Evolutionary conservation across 2,113 vertebrate species (phyloP).

Genomic region (Myanophis thanlyinensis): DNA sequence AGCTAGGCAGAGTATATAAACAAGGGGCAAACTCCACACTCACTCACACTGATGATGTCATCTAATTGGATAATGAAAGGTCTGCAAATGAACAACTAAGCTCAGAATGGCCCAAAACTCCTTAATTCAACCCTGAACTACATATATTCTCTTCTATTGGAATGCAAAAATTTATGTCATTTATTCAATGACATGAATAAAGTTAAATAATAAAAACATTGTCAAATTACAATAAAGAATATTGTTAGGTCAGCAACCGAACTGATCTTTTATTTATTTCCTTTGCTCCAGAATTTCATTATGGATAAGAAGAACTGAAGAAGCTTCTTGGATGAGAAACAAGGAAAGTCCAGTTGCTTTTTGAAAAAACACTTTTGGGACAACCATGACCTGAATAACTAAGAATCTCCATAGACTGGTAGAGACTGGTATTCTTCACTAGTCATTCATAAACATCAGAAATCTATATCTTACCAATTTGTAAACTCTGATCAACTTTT

Average conservation of each 20-base stretch:
- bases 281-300: neutral
- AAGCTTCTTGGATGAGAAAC: neutral
- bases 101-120: neutral
- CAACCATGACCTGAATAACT: neutral
- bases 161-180: neutral
- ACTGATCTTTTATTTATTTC: neutral
- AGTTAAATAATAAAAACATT: neutral
- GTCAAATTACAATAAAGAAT: neutral
- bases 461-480: neutral
- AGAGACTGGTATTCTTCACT: neutral
- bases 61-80: neutral
- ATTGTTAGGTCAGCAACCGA: neutral
- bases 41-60: neutral
- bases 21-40: neutral
- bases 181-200: neutral
- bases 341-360: neutral
- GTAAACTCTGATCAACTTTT: neutral
- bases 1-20: neutral
- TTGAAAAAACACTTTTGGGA: neutral
- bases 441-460: neutral
- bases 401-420: neutral
- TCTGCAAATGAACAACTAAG: neutral
- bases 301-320: neutral
- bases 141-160: neutral
- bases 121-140: neutral